Conservation (phyloP, 2,888 invertebrate genomes). For the Melanostoma mellinum region DNA sequence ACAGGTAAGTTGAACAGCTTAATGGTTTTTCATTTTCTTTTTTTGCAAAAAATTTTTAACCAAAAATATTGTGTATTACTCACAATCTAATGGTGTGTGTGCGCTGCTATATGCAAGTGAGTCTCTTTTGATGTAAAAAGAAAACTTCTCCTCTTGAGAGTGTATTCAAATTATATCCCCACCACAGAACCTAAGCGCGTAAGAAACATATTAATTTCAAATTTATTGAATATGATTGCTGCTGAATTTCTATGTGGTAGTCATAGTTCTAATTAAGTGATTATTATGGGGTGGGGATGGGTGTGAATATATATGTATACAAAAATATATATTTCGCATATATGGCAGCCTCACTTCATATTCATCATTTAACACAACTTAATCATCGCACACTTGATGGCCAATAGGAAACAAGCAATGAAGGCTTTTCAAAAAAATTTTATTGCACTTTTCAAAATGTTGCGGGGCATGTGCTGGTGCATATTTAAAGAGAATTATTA, state of each 20-base stretch:
- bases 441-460: constrained; percentile 54
- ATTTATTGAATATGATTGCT: constrained; percentile 69
- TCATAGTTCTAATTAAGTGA: constrained; percentile 64
- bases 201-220: constrained; percentile 62
- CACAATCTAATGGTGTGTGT: constrained; percentile 28
- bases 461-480: constrained; percentile 45
- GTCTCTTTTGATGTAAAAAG: not conserved
- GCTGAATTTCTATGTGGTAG: constrained; percentile 44
- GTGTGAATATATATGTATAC: not conserved
- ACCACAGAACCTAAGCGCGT: constrained; percentile 17
- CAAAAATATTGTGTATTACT: constrained; percentile 69
- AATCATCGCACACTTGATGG: constrained; percentile 52
- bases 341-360: constrained; percentile 36
- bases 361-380: constrained; percentile 48
- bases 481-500: constrained; percentile 55
- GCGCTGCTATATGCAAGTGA: constrained; percentile 11
- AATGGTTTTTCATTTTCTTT: constrained; percentile 8
- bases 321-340: not conserved
- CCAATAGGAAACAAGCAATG: constrained; percentile 63
- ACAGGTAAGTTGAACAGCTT: constrained; percentile 61
- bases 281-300: constrained; percentile 41
- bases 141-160: constrained; percentile 8
- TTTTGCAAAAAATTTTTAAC: constrained; percentile 63
- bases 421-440: constrained; percentile 33
- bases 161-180: constrained; percentile 42